Evolutionary conservation across 2,113 vertebrate genomes (phyloP), one percentile per base, ranked within the genome.

Genomic region (Rattus rattus): DNA sequence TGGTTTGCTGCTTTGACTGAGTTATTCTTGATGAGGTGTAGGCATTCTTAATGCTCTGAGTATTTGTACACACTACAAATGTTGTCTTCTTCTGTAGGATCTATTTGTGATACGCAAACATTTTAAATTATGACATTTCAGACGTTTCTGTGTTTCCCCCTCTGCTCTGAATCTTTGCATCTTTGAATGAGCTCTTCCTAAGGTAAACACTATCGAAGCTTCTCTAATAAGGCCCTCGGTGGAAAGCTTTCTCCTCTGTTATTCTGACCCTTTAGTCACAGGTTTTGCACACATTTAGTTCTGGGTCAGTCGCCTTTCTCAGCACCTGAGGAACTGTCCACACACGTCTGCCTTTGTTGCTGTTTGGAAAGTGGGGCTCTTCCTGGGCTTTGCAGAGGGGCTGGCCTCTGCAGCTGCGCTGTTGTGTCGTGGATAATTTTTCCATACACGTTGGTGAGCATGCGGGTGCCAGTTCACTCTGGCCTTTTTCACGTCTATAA

Each of bases 41-140:
- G 12, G 39, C 0, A 0, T n/a, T 56, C 70, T 39, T 54, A 0
- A 2, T 2, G 0, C 13, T 39, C 63, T 8, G 33, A 61, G 63
- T 33, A 5, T 33, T 5, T 9, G 5, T 49, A 24, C 24, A 14
- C 16, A 28, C 30, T 11, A 33, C 19, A 59, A n/a, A 47, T 10
- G 39, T 17, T 30, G 1, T 70, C 65, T 33, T 5, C 28, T 5
- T 1, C 8, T 24, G 39, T 14, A 39, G 30, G 5, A 5, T 1
- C 49, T 33, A 17, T 47, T 43, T 54, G 39, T n/a, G 26, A 9
- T 19, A 39, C 39, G 33, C 14, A 54, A 5, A 11, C 13, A 13
- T 0, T 20, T 77, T 30, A 47, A 4, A 56, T n/a, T 73, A 10
- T 1, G 17, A 43, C 0, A 14, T 20, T 33, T 36, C 11, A 4